Conservation (phyloP, 2,113 vertebrate species). For the Aegithalos caudatus region DNA sequence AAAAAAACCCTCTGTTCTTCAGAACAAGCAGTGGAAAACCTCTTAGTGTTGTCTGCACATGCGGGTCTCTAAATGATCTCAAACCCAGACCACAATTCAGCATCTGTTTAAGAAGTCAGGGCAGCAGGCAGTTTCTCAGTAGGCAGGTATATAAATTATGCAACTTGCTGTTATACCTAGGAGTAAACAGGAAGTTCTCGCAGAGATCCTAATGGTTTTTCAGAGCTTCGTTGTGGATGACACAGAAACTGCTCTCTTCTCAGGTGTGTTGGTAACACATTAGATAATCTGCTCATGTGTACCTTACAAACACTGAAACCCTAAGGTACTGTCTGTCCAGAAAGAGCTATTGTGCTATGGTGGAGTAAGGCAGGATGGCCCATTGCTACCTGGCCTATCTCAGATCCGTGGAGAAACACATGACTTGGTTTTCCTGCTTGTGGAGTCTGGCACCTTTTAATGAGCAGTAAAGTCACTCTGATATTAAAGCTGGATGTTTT, state of each 20-base stretch:
- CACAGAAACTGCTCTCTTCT: background rate
- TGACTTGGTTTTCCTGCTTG: slow-evolving; percentile 5
- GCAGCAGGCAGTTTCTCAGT: background rate
- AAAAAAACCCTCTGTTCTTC: background rate
- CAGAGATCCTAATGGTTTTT: background rate
- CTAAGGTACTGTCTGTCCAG: background rate
- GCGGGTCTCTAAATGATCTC: background rate
- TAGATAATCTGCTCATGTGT: background rate
- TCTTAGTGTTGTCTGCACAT: background rate
- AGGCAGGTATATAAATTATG: background rate
- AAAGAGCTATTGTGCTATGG: background rate
- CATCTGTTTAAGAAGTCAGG: background rate
- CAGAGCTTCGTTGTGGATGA: background rate
- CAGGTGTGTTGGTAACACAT: background rate
- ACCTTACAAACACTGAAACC: background rate
- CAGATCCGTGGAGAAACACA: background rate
- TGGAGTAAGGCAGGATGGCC: background rate
- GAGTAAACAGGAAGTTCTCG: background rate
- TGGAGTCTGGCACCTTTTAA: slow-evolving; percentile 48
- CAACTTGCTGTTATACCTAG: background rate
- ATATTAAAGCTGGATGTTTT: slow-evolving; percentile 51
- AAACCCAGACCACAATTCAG: background rate
- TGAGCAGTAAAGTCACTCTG: slow-evolving; percentile 35
- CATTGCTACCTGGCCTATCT: background rate
- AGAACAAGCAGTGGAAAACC: background rate